These are phyloP conservation scores for Drosophila helvetica DNA, from an alignment of 2,888 invertebrate genomes.

Conservation along the genomic window DNA sequence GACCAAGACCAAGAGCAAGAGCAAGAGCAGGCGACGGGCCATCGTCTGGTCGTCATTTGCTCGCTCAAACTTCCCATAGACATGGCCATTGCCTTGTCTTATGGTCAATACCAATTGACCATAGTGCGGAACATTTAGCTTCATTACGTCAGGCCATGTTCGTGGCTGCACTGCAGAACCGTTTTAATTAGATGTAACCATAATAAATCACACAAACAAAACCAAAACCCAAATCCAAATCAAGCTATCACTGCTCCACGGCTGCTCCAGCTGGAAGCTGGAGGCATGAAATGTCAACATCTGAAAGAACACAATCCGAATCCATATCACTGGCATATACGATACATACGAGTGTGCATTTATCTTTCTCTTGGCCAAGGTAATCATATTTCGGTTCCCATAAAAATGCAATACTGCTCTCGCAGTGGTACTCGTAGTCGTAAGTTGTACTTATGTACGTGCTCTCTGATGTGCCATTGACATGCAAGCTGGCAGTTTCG, in stretches of 20 bases:
- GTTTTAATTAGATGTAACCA: slow-evolving; percentile 78
- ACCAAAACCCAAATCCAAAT: slow-evolving; percentile 26
- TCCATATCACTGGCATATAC: neutral
- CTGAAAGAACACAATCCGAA: neutral
- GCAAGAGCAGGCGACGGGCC: slow-evolving; percentile 3
- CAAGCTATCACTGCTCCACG: slow-evolving; percentile 7
- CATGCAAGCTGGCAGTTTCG: slow-evolving; percentile 63
- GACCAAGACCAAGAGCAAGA: neutral
- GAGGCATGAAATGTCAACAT: neutral
- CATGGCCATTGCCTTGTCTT: slow-evolving; percentile 55
- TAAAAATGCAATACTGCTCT: slow-evolving; percentile 5
- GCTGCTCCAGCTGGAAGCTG: neutral
- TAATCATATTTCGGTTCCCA: slow-evolving; percentile 19
- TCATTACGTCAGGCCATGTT: slow-evolving; percentile 76
- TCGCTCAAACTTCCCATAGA: slow-evolving; percentile 15
- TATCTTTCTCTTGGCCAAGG: neutral
- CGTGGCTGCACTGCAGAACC: slow-evolving; percentile 66
- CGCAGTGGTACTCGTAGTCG: neutral
- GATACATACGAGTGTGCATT: neutral
- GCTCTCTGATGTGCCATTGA: slow-evolving; percentile 52
- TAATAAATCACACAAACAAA: slow-evolving; percentile 63
- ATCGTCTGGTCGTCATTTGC: slow-evolving; percentile 27
- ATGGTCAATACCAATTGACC: slow-evolving; percentile 77
- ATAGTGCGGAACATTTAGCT: slow-evolving; percentile 76
- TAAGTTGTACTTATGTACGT: no score